Conservation (phyloP, 2,797 vertebrate species). For the Sarcophilus harrisii region DNA sequence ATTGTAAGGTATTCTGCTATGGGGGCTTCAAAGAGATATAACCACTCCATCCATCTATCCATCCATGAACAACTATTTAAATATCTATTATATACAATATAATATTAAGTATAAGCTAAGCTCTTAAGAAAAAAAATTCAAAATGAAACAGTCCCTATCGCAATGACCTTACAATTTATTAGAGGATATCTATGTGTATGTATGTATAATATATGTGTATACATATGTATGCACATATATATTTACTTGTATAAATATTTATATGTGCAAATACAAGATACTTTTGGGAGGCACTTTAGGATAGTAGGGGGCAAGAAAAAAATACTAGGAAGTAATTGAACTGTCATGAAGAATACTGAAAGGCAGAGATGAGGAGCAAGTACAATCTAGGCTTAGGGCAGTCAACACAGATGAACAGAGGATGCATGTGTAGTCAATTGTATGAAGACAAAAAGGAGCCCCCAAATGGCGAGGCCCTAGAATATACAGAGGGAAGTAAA, state of each 20-base stretch:
- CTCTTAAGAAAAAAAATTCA: neutral
- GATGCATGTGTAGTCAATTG: neutral
- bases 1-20: neutral
- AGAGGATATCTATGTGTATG: neutral
- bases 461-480: neutral
- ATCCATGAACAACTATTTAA: neutral
- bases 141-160: neutral
- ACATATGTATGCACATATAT: neutral
- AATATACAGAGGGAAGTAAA: neutral
- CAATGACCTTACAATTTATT: neutral
- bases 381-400: neutral
- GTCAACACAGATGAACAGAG: neutral
- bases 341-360: neutral
- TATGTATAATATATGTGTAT: no score
- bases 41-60: neutral
- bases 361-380: neutral
- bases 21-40: neutral
- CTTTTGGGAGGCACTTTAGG: neutral
- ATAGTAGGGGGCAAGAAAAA: neutral
- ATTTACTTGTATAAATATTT: neutral
- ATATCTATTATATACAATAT: neutral
- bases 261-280: neutral
- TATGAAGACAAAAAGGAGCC: neutral
- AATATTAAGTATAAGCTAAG: neutral
- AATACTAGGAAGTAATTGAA: neutral